Base-by-base conservation (phyloP, 2,113 vertebrate genomes). In the Corythoichthys haematopterus region DNA sequence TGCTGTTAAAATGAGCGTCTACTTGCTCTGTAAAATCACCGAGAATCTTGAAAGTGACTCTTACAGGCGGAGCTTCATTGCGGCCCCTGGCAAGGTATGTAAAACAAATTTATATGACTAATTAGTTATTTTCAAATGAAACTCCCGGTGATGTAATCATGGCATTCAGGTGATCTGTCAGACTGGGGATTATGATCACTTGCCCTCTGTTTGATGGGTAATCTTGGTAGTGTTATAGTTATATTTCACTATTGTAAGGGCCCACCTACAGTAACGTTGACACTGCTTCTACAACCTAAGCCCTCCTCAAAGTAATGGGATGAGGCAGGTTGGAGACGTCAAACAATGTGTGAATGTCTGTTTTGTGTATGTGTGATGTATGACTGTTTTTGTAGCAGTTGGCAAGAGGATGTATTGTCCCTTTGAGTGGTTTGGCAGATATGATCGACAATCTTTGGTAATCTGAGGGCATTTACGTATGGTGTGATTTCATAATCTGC, bases 1-100 rank as follows among this genome's bases (percentile, higher is more conserved):
- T 1, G 89, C 93, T 1, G 93, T 99, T 7, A 99, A 98, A 86
- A 99, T 99, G 97, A 95, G 93, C 33, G 93, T 96, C 60, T 98
- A 95, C 66, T 80, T 95, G 66, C 91, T 98, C 51, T 89, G 92
- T 71, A 93, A 94, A 74, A 89, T 99, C 45, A 63, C 92, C 46
- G 94, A 96, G 52, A 89, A 79, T 15, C 93, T 99, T 65, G 97
- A 98, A 87, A 91, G 82, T 5, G 88, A 94, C 68, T 85, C 85
- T 3, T 90, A 69, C 71, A 93, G 91, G 70, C 91, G 79, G 61
- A 80, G 71, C 50, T 87, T 94, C 3, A 38, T 90, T 62, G 93
- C 76, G 47, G 93, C 84, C 64, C 90, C 82, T 74, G 91, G 73
- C 64, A 93, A 84, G 85, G 88, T 84, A 90, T 70, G 7, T 43